Evolutionary conservation across 2,797 vertebrate species (phyloP).

Genomic region (Cirrhinus mrigala): DNA sequence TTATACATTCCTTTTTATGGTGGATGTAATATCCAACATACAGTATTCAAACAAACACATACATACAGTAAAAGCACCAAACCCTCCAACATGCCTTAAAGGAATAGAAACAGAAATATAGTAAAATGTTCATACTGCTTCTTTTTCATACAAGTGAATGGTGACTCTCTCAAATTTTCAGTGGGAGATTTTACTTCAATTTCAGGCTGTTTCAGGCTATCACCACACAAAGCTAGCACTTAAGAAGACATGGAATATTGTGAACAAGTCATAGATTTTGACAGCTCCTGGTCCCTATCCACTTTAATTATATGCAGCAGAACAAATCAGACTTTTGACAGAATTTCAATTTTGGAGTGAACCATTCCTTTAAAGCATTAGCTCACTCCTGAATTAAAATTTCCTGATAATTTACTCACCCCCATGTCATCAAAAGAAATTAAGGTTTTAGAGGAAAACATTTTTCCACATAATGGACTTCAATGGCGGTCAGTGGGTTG

Average conservation of each 20-base stretch:
- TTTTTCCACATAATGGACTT: too few species aligned
- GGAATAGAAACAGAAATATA: neutral
- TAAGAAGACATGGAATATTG: neutral
- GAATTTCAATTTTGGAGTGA: neutral
- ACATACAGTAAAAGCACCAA: neutral
- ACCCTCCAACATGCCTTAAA: neutral
- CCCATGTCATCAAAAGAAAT: too few species aligned
- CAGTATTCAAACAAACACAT: neutral
- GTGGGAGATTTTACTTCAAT: neutral
- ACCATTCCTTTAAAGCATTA: constrained; percentile 19
- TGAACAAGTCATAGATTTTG: neutral
- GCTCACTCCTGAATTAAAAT: too few species aligned
- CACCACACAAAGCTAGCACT: neutral
- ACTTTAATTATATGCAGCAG: neutral
- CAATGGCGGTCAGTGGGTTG: too few species aligned
- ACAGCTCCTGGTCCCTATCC: neutral
- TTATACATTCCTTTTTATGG: neutral
- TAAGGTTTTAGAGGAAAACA: too few species aligned
- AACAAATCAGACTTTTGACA: neutral
- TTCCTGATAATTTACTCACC: too few species aligned
- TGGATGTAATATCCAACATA: neutral
- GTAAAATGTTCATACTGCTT: neutral
- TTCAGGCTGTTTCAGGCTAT: neutral
- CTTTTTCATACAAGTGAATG: neutral
- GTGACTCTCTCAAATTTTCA: neutral